Base-by-base conservation (phyloP, 2,888 invertebrate genomes). In the Nycteola revayana region DNA sequence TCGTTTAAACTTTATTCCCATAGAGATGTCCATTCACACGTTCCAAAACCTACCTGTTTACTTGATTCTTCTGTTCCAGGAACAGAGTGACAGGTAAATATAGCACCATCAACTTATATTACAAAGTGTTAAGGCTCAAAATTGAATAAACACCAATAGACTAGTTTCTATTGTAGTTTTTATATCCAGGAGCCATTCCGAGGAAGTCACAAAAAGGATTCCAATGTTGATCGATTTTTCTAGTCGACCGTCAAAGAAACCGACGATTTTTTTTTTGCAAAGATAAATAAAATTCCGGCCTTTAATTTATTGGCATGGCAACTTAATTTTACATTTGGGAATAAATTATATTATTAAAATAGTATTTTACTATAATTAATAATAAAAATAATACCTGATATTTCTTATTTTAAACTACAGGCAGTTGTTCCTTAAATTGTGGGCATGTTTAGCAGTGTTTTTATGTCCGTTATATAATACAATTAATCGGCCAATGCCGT, bases 131-230 rank as follows among this genome's bases (percentile, higher is more conserved):
- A 47, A 46, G 28, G 52, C 39, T 32, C 7, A 41, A 5, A 47
- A 31, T 58, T 3, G 21, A 10, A 23, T 24, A n/a, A 21, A 7
- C 21, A 29, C 21, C 21, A 10, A 26, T 1, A 11, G 21, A 9
- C 28, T 34, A 14, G 5, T 18, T 34, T n/a, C 28, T 8, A 38
- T 59, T 52, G 46, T 48, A 30, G 25, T 36, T 54, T 66, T 69
- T 69, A 51, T 54, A 43, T 60, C 75, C 70, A 70, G 76, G 72
- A 78, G 71, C 66, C 57, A 42, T 60, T 61, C 60, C 50, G 37
- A 58, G 47, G 50, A 67, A 58, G 47, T 51, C 55, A 60, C 60
- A 74, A 77, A 76, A 77, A 72, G 77, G 72, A 81, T 78, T 78
- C 68, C 68, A 65, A 72, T 75, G 70, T 70, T 69, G 66, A 78